Conservation (phyloP, 2,113 vertebrate genomes). For the Chauna torquata region DNA sequence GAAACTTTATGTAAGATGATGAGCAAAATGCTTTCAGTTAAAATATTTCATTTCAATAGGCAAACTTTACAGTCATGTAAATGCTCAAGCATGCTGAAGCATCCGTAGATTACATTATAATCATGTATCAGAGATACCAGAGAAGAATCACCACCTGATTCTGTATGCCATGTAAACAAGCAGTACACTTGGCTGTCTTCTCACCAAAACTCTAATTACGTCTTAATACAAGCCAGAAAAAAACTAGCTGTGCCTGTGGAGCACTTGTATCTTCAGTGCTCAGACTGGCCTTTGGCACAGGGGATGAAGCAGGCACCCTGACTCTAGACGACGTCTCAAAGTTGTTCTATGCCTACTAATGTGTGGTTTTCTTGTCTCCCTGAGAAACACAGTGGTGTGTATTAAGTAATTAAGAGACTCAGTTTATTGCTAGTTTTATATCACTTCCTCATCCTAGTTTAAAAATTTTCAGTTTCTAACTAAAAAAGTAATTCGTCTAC, state of each 20-base stretch:
- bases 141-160: not conserved
- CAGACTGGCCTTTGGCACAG: not conserved
- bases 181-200: not conserved
- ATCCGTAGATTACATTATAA: not conserved
- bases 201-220: not conserved
- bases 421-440: not conserved
- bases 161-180: not conserved
- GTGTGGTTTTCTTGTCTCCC: not conserved
- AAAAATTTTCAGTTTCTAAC: not conserved
- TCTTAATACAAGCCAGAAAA: not conserved
- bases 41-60: not conserved
- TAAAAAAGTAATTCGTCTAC: not conserved
- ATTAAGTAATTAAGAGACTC: not conserved
- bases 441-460: not conserved
- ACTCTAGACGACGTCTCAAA: not conserved
- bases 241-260: not conserved
- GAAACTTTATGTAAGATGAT: not conserved
- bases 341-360: not conserved
- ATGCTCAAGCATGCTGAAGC: too few species aligned
- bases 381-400: not conserved
- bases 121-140: not conserved
- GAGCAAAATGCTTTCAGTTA: not conserved
- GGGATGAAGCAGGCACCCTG: not conserved
- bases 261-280: accelerated
- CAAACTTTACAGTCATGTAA: not conserved